Evolutionary conservation across 2,797 vertebrate species (phyloP).

Genomic region (Rhinoraja longicauda): DNA sequence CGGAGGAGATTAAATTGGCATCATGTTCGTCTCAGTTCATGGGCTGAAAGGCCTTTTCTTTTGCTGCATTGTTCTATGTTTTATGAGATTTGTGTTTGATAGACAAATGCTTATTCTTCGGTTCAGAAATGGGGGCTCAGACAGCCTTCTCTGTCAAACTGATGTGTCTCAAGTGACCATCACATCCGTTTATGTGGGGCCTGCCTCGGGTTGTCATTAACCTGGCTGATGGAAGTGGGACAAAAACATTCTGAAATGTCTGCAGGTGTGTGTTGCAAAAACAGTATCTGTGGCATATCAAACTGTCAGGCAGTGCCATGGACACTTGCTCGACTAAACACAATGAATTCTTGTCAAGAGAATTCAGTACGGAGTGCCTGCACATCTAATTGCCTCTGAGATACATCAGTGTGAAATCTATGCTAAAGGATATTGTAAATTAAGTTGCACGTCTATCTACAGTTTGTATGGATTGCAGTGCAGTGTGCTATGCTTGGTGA

Average conservation of each 20-base stretch:
- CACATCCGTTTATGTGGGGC: neutral
- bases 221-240: neutral
- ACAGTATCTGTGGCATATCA: neutral
- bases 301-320: slow-evolving; percentile 1
- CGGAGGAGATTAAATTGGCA: too few species aligned
- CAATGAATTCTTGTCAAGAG: neutral
- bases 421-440: neutral
- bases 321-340: slow-evolving; percentile 4
- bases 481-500: neutral
- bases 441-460: neutral
- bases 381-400: neutral
- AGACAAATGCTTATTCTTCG: slow-evolving; percentile 5
- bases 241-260: neutral
- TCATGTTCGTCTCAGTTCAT: too few species aligned
- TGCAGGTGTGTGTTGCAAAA: neutral
- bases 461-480: neutral
- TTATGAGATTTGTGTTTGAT: neutral
- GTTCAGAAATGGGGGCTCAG: neutral
- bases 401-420: neutral
- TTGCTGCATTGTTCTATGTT: too few species aligned
- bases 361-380: neutral
- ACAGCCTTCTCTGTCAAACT: neutral
- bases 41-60: too few species aligned
- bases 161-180: neutral
- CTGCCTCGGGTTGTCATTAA: slow-evolving; percentile 21